phyloP scores from a whole-genome alignment of 2,888 invertebrate genomes.

The Xanthorhoe designata region DNA sequence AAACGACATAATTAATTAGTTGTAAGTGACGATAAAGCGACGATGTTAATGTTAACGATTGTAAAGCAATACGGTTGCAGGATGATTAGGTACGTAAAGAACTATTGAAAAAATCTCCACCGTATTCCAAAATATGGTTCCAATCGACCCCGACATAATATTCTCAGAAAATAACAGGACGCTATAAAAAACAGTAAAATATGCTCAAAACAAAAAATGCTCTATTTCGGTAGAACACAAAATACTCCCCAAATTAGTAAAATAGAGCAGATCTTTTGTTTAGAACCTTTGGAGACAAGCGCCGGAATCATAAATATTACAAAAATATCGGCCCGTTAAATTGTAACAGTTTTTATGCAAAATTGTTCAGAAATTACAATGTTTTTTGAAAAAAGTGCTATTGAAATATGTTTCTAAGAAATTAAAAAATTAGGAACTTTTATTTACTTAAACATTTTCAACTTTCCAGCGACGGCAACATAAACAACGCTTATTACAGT shows the following conservation, averaged over 20 bases:
- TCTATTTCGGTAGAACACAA: conserved; percentile 58
- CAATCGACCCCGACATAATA: background rate
- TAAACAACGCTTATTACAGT: too few relatives aligned
- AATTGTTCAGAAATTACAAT: conserved; percentile 26
- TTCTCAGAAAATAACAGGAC: conserved; percentile 34
- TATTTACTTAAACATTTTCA: background rate
- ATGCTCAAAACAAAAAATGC: conserved; percentile 48
- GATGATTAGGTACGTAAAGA: background rate
- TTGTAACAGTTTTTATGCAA: conserved; percentile 63
- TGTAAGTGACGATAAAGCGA: too few relatives aligned
- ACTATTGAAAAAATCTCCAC: background rate
- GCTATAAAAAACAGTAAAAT: conserved; percentile 36
- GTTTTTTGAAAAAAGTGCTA: conserved; percentile 15
- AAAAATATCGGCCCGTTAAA: conserved; percentile 65
- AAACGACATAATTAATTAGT: too few relatives aligned
- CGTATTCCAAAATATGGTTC: background rate
- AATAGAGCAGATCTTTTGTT: conserved; percentile 70
- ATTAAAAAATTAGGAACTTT: background rate
- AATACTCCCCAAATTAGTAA: conserved; percentile 62
- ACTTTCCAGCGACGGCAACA: background rate
- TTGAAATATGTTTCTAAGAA: conserved; percentile 1
- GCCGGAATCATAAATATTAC: conserved; percentile 45
- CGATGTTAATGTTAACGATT: too few relatives aligned
- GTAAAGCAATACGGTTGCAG: too few relatives aligned
- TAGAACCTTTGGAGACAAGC: conserved; percentile 47